These are phyloP conservation scores for Cyclargus thomasi DNA, from an alignment of 1,140 invertebrate genomes.

Conservation along the genomic window DNA sequence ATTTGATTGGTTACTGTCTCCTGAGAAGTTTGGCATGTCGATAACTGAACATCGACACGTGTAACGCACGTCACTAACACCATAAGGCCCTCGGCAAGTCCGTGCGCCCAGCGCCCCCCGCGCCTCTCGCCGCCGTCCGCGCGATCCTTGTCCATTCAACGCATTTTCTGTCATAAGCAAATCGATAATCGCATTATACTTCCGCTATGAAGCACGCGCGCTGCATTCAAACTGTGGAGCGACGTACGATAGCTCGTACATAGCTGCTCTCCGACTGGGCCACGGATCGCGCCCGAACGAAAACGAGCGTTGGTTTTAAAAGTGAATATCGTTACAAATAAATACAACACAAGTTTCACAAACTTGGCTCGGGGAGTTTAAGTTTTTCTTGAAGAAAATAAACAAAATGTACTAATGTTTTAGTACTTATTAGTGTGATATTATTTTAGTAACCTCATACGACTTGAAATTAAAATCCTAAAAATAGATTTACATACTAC, in stretches of 20 bases:
- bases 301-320: slow-evolving; percentile 26
- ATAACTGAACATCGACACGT: not conserved
- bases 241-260: slow-evolving; percentile 33
- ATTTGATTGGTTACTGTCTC: too few species aligned
- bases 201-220: slow-evolving; percentile 62
- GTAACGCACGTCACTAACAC: not conserved
- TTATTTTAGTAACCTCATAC: not conserved
- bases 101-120: slow-evolving; percentile 20
- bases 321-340: slow-evolving; percentile 22
- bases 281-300: slow-evolving; percentile 8
- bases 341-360: slow-evolving; percentile 10
- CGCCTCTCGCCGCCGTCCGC: slow-evolving; percentile 28
- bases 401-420: not conserved
- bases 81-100: slow-evolving; percentile 20
- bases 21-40: too few species aligned
- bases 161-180: slow-evolving; percentile 72
- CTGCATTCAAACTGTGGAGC: slow-evolving; percentile 57
- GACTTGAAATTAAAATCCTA: not conserved
- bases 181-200: slow-evolving; percentile 73
- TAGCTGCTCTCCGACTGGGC: slow-evolving; percentile 24
- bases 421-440: not conserved
- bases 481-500: not conserved
- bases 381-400: slow-evolving; percentile 15
- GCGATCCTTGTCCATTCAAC: slow-evolving; percentile 63
- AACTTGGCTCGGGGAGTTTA: slow-evolving; percentile 16